Evolutionary conservation across 1,140 invertebrate genomes (phyloP).

Genomic region (Leptopilina boulardi): DNA sequence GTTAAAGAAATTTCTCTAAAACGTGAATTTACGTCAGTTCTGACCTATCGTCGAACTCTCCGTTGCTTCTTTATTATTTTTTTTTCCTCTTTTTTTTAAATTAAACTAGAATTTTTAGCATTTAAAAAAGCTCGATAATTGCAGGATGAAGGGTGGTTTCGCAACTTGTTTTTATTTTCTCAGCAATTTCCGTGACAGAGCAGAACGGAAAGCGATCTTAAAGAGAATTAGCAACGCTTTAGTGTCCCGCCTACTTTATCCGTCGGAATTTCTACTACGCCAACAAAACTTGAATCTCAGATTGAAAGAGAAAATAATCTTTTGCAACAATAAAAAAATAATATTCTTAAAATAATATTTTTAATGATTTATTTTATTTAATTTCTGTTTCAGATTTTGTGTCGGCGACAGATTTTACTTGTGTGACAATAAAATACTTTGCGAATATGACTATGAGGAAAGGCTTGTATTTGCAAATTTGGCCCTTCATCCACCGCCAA

Average conservation of each 20-base stretch:
- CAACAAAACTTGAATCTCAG: neutral
- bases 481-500: slow-evolving; percentile 87
- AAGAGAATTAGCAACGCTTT: slow-evolving; percentile 70
- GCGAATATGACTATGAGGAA: slow-evolving; percentile 96
- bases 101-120: slow-evolving; percentile 61
- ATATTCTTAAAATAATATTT: neutral
- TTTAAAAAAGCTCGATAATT: slow-evolving; percentile 64
- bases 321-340: too few relatives aligned
- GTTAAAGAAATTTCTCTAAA: neutral
- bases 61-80: neutral
- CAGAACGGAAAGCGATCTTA: slow-evolving; percentile 67
- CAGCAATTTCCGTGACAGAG: slow-evolving; percentile 66
- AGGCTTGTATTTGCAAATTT: slow-evolving; percentile 91
- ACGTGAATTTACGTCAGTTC: neutral
- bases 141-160: slow-evolving; percentile 43
- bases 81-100: neutral
- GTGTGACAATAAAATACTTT: slow-evolving; percentile 95
- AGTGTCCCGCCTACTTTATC: slow-evolving; percentile 54
- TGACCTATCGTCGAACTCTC: neutral
- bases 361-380: slow-evolving; percentile 9
- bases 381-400: slow-evolving; percentile 86
- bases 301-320: neutral
- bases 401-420: slow-evolving; percentile 95
- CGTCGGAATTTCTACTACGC: neutral
- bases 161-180: slow-evolving; percentile 68